These are phyloP conservation scores for Petrocephalus sullivani DNA, from an alignment of 2,797 vertebrate species.

Conservation along the genomic window DNA sequence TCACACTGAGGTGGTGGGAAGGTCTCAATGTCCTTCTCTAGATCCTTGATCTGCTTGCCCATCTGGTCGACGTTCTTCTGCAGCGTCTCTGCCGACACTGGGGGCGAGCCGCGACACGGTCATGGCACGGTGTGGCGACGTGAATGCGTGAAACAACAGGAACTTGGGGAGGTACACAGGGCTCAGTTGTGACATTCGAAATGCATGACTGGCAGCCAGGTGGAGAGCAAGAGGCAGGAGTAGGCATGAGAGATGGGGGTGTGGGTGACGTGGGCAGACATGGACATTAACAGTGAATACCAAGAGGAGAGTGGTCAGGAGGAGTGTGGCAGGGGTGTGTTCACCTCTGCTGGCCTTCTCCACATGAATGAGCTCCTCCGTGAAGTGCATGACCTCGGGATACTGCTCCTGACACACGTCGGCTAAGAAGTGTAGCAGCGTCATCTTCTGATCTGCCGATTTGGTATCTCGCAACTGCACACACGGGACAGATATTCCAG, in stretches of 20 bases:
- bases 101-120: background rate
- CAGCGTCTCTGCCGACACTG: slow-evolving; percentile 74
- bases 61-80: slow-evolving; percentile 77
- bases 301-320: background rate
- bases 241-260: background rate
- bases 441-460: slow-evolving; percentile 74
- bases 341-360: slow-evolving; percentile 89
- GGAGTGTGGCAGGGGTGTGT: background rate
- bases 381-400: slow-evolving; percentile 73
- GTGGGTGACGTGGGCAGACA: background rate
- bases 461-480: slow-evolving; percentile 71
- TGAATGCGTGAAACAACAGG: too few relatives aligned
- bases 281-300: background rate
- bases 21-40: slow-evolving; percentile 67
- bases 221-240: background rate
- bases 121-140: background rate
- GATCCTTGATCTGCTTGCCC: slow-evolving; percentile 67
- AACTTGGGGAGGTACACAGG: background rate
- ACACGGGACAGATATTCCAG: background rate
- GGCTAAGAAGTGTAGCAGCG: slow-evolving; percentile 79
- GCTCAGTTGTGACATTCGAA: background rate
- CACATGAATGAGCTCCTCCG: slow-evolving; percentile 80
- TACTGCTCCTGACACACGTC: slow-evolving; percentile 74
- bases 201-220: background rate
- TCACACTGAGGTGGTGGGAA: slow-evolving; percentile 70